Conservation (phyloP, 2,888 invertebrate species). For the Biston stratarius region DNA sequence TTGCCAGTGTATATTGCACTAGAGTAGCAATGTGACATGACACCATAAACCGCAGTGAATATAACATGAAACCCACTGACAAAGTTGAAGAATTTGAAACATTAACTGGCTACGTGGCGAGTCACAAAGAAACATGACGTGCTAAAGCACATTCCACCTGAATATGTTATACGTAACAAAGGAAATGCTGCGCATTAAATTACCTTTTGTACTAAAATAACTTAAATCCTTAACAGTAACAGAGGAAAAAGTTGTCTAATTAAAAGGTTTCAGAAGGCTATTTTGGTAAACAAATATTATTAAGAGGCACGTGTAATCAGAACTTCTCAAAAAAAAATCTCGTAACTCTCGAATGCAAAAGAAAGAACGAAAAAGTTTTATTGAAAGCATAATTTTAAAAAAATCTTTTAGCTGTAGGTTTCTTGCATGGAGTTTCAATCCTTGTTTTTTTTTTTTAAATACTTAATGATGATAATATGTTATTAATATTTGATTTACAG, state of each 20-base stretch:
- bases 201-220: conserved; percentile 11
- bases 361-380: too few species aligned
- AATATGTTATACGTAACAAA: conserved; percentile 33
- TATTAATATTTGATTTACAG: too few species aligned
- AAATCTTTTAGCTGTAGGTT: too few species aligned
- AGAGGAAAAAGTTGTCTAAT: conserved; percentile 3
- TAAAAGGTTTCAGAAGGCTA: conserved; percentile 1
- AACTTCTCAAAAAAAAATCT: too few species aligned
- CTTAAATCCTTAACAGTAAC: conserved; percentile 2
- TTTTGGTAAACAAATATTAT: neutral
- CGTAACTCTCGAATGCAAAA: too few species aligned
- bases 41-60: neutral
- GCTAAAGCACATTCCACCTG: conserved; percentile 36
- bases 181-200: conserved; percentile 28
- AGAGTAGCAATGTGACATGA: neutral
- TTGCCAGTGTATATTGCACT: too few species aligned
- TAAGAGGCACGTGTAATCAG: too few species aligned
- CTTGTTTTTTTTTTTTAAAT: too few species aligned
- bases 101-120: conserved; percentile 13
- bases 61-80: neutral
- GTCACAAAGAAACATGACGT: conserved; percentile 35
- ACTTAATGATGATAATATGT: too few species aligned
- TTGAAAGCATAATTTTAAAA: too few species aligned
- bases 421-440: too few species aligned
- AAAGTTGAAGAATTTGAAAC: conserved; percentile 13